phyloP scores from a whole-genome alignment of 2,797 vertebrate genomes.

The Sparidentex hasta region DNA sequence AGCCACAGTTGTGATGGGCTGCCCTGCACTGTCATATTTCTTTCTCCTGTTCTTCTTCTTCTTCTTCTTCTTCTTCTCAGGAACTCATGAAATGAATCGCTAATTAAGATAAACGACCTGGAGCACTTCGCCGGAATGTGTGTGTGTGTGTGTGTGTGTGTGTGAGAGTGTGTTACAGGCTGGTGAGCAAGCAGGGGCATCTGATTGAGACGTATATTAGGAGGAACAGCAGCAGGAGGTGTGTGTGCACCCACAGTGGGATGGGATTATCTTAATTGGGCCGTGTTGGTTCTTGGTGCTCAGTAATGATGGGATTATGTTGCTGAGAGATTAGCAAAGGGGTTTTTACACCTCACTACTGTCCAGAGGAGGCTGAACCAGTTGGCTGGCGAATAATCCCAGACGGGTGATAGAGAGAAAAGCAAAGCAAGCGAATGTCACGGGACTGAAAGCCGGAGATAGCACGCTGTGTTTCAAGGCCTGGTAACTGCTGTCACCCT shows the following conservation, averaged over 20 bases:
- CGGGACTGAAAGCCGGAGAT: conserved; percentile 36
- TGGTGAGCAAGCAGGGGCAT: conserved; percentile 27
- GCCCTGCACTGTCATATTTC: not conserved
- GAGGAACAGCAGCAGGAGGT: conserved; percentile 64
- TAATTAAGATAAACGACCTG: conserved; percentile 71
- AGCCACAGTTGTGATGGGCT: not conserved
- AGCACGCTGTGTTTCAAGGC: conserved; percentile 26
- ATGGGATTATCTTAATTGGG: conserved; percentile 80
- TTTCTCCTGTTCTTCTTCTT: conserved; percentile 23
- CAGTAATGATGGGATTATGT: conserved; percentile 80
- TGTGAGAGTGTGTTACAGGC: conserved; percentile 30
- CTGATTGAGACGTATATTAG: conserved; percentile 75
- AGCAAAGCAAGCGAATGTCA: conserved; percentile 28
- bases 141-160: conserved; percentile 43
- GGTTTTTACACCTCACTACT: conserved; percentile 61
- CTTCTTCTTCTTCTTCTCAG: conserved; percentile 31
- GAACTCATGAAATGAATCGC: conserved; percentile 59
- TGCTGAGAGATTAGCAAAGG: conserved; percentile 70
- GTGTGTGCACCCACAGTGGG: conserved; percentile 64
- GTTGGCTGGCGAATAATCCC: not conserved
- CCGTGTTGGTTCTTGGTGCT: conserved; percentile 70
- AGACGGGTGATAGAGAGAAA: not conserved
- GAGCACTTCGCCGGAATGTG: conserved; percentile 40
- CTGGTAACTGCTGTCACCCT: conserved; percentile 40
- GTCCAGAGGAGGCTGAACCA: conserved; percentile 55